phyloP scores from a whole-genome alignment of 2,113 vertebrate genomes.

The Pantherophis guttatus region DNA sequence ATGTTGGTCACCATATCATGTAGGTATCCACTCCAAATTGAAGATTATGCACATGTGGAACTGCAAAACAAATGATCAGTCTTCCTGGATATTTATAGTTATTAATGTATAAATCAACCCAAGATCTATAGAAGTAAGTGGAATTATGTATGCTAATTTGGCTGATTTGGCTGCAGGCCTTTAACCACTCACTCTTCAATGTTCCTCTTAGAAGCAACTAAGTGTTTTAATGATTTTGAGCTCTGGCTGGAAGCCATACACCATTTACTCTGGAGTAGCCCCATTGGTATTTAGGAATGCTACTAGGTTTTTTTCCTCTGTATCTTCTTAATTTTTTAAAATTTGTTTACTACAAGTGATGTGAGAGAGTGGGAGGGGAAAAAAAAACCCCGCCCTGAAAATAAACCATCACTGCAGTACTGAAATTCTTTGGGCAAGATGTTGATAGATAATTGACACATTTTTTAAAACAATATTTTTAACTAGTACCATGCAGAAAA shows the following conservation, averaged over 20 bases:
- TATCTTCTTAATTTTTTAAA: not conserved
- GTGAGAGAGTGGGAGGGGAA: not conserved
- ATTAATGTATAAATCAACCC: constrained; percentile 24
- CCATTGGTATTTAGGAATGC: constrained; percentile 7
- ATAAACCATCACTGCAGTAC: constrained; percentile 14
- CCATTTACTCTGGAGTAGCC: constrained; percentile 30
- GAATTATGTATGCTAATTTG: constrained; percentile 34
- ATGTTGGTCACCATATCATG: not conserved
- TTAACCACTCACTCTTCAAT: constrained; percentile 23
- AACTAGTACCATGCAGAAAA: not conserved
- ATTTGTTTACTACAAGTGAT: constrained; percentile 26
- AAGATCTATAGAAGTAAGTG: constrained; percentile 25
- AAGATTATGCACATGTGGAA: not conserved
- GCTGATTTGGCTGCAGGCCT: constrained; percentile 29
- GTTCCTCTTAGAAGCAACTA: constrained; percentile 27
- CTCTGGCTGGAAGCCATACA: constrained; percentile 24
- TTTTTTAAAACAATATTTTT: not conserved
- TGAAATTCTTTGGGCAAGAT: not conserved
- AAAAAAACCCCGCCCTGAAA: constrained; percentile 4
- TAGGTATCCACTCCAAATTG: not conserved
- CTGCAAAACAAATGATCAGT: not conserved
- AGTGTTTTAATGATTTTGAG: constrained; percentile 23
- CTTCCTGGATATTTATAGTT: not conserved
- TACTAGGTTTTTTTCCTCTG: not conserved
- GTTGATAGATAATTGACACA: not conserved